phyloP scores from a whole-genome alignment of 64 coral and sea anemone species.

The Stylophora pistillata region DNA sequence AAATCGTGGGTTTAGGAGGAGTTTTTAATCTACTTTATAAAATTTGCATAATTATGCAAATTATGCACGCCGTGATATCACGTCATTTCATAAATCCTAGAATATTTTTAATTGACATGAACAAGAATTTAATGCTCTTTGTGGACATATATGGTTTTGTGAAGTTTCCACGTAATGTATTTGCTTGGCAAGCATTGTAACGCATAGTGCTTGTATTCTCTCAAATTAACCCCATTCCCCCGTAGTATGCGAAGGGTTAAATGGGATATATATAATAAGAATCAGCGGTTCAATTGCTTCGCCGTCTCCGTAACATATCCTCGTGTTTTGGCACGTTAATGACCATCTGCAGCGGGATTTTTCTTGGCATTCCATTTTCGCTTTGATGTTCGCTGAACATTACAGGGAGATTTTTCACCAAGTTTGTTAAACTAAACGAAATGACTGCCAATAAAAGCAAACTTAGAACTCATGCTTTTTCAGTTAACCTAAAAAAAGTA shows the following conservation, averaged over 20 bases:
- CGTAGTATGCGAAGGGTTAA: conserved; percentile 3
- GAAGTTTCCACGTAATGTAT: conserved; percentile 8
- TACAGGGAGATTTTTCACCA: no score
- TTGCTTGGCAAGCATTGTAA: neutral
- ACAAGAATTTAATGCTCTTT: conserved; percentile 14
- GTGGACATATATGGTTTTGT: neutral
- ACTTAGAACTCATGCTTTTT: no score
- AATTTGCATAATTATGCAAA: conserved; percentile 27
- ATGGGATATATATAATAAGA: no score
- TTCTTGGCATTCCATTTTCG: no score
- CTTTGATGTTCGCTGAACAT: no score
- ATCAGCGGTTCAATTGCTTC: no score
- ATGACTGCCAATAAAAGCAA: no score
- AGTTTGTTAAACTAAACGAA: no score
- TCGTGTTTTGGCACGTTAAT: no score
- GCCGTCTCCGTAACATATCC: no score
- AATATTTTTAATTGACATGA: neutral
- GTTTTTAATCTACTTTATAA: neutral
- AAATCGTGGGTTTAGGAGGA: neutral
- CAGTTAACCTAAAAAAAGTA: no score
- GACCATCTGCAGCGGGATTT: no score
- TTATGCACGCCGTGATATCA: neutral
- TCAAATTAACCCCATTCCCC: neutral
- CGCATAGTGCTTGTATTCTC: neutral
- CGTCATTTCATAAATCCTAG: neutral